Evolutionary conservation across 2,113 vertebrate genomes (phyloP).

Genomic region (Vidua chalybeata): DNA sequence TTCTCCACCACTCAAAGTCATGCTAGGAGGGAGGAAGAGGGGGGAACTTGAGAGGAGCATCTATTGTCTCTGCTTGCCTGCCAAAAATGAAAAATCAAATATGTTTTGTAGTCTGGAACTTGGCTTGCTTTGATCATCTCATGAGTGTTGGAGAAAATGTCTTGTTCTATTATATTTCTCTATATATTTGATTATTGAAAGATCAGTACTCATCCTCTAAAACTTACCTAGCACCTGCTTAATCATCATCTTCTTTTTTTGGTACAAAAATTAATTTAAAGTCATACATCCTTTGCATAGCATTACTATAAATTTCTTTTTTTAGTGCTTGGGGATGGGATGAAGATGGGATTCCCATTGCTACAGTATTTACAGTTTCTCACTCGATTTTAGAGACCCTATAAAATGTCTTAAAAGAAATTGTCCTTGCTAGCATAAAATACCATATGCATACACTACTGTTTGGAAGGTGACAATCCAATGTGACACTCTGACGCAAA

Average conservation of each 20-base stretch:
- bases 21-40: neutral
- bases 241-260: neutral
- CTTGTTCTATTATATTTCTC: neutral
- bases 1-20: neutral
- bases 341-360: neutral
- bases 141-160: neutral
- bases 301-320: neutral
- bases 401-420: neutral
- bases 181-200: neutral
- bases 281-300: neutral
- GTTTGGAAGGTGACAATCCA: conserved; percentile 5
- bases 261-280: neutral
- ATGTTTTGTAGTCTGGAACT: neutral
- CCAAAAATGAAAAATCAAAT: neutral
- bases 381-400: neutral
- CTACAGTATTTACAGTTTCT: neutral
- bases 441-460: neutral
- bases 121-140: neutral
- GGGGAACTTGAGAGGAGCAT: neutral
- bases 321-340: neutral
- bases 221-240: neutral
- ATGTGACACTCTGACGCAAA: neutral
- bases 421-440: neutral
- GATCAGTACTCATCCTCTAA: neutral
- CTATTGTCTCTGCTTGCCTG: neutral